Evolutionary conservation across 2,113 vertebrate species (phyloP).

Genomic region (Chaetura pelagica): DNA sequence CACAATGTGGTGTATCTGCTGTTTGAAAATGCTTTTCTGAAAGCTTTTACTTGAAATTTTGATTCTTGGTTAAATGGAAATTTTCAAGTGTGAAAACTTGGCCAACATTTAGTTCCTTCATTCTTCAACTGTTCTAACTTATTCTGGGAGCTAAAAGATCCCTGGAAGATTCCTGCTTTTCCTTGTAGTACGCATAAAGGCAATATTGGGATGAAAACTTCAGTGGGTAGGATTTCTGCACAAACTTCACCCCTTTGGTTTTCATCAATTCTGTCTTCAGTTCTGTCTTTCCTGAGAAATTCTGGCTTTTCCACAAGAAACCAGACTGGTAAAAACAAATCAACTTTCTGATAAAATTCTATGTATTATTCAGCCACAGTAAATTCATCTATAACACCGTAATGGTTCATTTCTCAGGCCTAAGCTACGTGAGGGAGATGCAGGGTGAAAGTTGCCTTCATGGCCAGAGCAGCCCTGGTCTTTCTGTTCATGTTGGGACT

Average conservation of each 20-base stretch:
- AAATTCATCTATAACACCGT: background rate
- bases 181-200: background rate
- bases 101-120: background rate
- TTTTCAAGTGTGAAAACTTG: background rate
- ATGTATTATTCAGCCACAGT: background rate
- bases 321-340: background rate
- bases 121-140: background rate
- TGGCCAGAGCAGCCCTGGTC: background rate
- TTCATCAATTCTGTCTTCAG: background rate
- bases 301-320: background rate
- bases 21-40: background rate
- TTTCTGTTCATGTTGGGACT: background rate
- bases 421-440: background rate
- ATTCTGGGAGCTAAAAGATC: background rate
- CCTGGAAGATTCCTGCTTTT: background rate
- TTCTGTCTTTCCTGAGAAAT: background rate
- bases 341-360: background rate
- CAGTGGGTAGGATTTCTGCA: background rate
- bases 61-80: background rate
- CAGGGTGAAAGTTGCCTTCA: accelerated
- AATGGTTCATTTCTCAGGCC: background rate
- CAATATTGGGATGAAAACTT: background rate
- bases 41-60: background rate
- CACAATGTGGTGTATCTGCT: background rate
- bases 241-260: background rate